Evolutionary conservation across 37 sponge, comb jelly and placozoan genomes (phyloP).

Genomic region (Halichondria panicea): DNA sequence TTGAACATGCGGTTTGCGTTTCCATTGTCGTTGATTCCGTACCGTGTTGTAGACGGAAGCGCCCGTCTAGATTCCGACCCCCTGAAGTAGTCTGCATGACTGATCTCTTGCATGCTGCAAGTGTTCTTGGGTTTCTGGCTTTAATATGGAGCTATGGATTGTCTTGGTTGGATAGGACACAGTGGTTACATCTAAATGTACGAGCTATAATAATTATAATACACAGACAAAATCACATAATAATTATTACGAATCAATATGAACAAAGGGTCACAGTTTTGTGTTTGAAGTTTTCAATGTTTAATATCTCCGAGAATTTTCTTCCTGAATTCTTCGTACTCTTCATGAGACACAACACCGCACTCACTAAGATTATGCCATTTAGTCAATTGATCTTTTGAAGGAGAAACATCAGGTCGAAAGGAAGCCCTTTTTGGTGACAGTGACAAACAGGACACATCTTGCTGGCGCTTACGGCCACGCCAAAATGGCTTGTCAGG

Average conservation of each 20-base stretch:
- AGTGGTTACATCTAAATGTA: constrained; percentile 1
- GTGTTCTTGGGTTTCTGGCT: too few species aligned
- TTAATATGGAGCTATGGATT: too few species aligned
- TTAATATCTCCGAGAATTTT: constrained; percentile 15
- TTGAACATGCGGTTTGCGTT: too few species aligned
- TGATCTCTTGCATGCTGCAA: too few species aligned
- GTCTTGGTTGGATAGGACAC: constrained; percentile 11
- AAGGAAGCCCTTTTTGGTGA: not conserved
- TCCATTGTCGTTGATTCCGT: too few species aligned
- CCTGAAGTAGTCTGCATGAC: too few species aligned
- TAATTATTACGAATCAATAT: too few species aligned
- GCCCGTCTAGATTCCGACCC: too few species aligned
- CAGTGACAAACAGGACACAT: too few species aligned
- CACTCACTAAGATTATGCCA: constrained; percentile 22
- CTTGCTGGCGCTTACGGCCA: constrained; percentile 17
- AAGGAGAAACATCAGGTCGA: not conserved
- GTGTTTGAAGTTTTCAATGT: not conserved
- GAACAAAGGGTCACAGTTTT: too few species aligned
- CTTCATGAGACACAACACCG: constrained; percentile 13
- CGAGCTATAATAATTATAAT: not conserved
- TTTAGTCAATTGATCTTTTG: not conserved
- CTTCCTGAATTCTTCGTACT: constrained; percentile 20
- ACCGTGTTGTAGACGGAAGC: too few species aligned
- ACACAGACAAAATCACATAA: too few species aligned
- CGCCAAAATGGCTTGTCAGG: constrained; percentile 34